Evolutionary conservation across 2,113 vertebrate genomes (phyloP).

Genomic region (Tiliqua scincoides): DNA sequence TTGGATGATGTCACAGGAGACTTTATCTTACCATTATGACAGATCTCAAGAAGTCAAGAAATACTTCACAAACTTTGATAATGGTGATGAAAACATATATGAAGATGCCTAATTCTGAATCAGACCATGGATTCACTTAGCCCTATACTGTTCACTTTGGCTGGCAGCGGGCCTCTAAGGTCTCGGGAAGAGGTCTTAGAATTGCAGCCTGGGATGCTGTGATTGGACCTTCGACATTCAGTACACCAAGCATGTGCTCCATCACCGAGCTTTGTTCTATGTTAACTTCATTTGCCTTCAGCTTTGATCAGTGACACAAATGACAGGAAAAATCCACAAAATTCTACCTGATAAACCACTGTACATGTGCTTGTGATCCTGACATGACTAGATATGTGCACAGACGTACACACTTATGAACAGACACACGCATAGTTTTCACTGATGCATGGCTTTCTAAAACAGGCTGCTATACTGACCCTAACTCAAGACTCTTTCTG

Average conservation of each 20-base stretch:
- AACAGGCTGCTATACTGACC: not conserved
- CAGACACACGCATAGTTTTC: not conserved
- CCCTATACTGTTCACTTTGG: not conserved
- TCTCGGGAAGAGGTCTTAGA: not conserved
- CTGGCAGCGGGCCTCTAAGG: not conserved
- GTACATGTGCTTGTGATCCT: not conserved
- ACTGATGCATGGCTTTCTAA: not conserved
- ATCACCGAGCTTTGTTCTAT: no score
- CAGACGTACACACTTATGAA: no score
- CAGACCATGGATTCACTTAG: no score
- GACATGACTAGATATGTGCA: no score
- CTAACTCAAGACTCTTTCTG: not conserved
- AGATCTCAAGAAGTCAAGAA: not conserved
- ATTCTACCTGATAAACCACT: not conserved
- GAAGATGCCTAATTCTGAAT: not conserved
- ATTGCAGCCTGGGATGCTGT: no score
- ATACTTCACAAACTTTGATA: not conserved
- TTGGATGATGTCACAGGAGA: not conserved
- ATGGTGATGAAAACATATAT: not conserved
- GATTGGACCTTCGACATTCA: no score
- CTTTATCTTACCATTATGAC: not conserved
- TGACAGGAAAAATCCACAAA: not conserved
- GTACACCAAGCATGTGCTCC: not conserved
- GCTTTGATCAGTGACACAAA: not conserved
- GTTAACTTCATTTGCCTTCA: not conserved